Percentiles rank a stretch among this genome's conserved stretches.
phyloP scores from a whole-genome alignment of 92 coral and sea anemone genomes.

The Umimayanthus chanpuru region DNA sequence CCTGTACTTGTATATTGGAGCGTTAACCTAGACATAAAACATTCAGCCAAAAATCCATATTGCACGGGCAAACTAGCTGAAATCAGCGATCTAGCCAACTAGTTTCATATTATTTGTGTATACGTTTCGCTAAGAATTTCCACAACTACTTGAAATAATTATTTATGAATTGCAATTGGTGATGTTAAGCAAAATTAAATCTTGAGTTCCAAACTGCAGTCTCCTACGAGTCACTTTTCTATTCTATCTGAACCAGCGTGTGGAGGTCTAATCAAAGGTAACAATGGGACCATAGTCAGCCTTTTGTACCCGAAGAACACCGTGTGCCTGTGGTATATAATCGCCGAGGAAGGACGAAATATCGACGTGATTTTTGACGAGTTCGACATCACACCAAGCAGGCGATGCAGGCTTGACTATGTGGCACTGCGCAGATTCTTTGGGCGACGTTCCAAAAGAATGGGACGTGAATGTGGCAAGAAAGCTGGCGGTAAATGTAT shows the following conservation, averaged over 20 bases:
- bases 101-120: too few relatives aligned
- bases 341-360: neutral
- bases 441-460: neutral
- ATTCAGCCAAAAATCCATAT: too few relatives aligned
- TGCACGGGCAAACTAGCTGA: too few relatives aligned
- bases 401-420: neutral
- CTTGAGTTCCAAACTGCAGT: neutral
- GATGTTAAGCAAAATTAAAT: neutral
- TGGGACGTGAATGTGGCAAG: slow-evolving; percentile 8
- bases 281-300: neutral
- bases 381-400: slow-evolving; percentile 15
- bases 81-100: too few relatives aligned
- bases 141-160: too few relatives aligned
- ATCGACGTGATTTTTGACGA: slow-evolving; percentile 22
- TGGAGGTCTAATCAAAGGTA: neutral
- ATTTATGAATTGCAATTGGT: too few relatives aligned
- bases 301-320: slow-evolving; percentile 8
- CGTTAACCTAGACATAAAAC: too few relatives aligned
- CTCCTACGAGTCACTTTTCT: neutral
- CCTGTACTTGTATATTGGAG: too few relatives aligned
- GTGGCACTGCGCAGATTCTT: slow-evolving; percentile 24
- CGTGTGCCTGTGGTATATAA: neutral
- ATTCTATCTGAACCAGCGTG: neutral
- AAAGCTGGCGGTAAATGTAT: neutral
- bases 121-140: too few relatives aligned